These are phyloP conservation scores for Ormyrus pomaceus DNA, from an alignment of 2,888 invertebrate species.

Conservation along the genomic window DNA sequence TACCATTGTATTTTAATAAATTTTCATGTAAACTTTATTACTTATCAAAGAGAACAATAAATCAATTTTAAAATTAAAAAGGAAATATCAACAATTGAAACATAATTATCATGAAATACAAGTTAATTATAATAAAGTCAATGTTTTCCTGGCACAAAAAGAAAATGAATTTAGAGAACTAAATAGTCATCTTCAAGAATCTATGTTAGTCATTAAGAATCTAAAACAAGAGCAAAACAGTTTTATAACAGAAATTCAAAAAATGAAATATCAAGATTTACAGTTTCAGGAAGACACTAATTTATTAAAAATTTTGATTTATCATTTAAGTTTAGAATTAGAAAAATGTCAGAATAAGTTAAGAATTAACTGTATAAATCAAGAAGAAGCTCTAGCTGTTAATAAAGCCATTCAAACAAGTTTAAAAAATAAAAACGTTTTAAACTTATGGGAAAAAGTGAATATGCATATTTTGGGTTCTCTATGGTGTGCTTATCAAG, in stretches of 20 bases:
- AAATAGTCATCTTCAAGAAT: slow-evolving; percentile 63
- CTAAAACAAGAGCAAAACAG: slow-evolving; percentile 63
- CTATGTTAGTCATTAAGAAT: slow-evolving; percentile 59
- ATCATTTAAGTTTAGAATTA: slow-evolving; percentile 86
- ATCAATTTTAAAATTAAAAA: slow-evolving; percentile 60
- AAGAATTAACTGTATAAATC: slow-evolving; percentile 69
- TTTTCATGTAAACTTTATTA: slow-evolving; percentile 58
- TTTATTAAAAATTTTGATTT: slow-evolving; percentile 87
- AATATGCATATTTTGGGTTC: slow-evolving; percentile 84
- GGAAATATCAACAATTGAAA: slow-evolving; percentile 66
- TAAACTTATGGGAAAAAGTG: slow-evolving; percentile 78
- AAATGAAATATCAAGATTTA: slow-evolving; percentile 78
- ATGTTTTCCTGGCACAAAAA: slow-evolving; percentile 59
- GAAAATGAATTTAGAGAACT: slow-evolving; percentile 64
- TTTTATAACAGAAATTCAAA: slow-evolving; percentile 64
- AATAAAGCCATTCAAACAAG: slow-evolving; percentile 67
- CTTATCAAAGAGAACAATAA: slow-evolving; percentile 63
- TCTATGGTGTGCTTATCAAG: slow-evolving; percentile 87
- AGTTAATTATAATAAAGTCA: slow-evolving; percentile 61
- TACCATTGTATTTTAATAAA: slow-evolving; percentile 17
- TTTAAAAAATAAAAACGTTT: slow-evolving; percentile 72
- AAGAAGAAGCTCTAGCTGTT: slow-evolving; percentile 60
- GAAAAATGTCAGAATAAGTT: slow-evolving; percentile 86
- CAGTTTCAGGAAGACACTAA: slow-evolving; percentile 82
- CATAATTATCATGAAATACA: slow-evolving; percentile 61